A percentile compares a stretch with the other conserved stretches of the same genome.
Evolutionary conservation across 2,797 vertebrate species (phyloP).

Genomic region (Epinephelus awoara): DNA sequence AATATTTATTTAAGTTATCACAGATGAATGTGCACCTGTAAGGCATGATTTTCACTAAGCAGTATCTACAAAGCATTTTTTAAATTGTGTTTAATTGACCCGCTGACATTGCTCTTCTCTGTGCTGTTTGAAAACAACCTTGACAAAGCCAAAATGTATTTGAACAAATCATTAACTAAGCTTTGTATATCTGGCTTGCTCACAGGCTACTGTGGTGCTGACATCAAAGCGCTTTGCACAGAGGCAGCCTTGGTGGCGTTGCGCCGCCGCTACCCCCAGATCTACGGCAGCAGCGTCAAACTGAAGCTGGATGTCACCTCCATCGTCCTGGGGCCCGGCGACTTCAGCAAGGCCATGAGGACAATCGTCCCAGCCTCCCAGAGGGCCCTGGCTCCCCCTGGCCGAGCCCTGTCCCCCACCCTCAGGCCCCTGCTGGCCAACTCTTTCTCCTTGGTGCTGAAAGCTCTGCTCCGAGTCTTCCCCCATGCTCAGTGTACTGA

Average conservation of each 20-base stretch:
- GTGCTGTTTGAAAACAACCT: slow-evolving; percentile 4
- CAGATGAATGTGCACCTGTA: too few relatives aligned
- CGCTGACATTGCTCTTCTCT: too few relatives aligned
- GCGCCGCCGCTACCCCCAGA: slow-evolving; percentile 97
- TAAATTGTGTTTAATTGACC: too few relatives aligned
- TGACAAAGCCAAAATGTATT: background rate
- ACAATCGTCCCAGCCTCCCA: slow-evolving; percentile 97
- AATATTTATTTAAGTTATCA: too few relatives aligned
- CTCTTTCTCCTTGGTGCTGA: slow-evolving; percentile 89
- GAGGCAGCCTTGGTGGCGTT: slow-evolving; percentile 96
- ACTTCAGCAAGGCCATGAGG: slow-evolving; percentile 96
- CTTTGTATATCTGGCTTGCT: background rate
- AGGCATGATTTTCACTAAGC: too few relatives aligned
- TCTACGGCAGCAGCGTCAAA: slow-evolving; percentile 96
- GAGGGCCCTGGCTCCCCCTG: slow-evolving; percentile 92
- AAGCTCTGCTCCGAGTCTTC: slow-evolving; percentile 94
- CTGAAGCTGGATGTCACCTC: slow-evolving; percentile 95
- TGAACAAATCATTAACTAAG: slow-evolving; percentile 6
- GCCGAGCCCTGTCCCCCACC: slow-evolving; percentile 91
- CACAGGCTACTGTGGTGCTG: slow-evolving; percentile 97
- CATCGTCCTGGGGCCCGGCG: slow-evolving; percentile 93
- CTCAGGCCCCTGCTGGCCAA: slow-evolving; percentile 93
- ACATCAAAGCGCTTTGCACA: slow-evolving; percentile 99
- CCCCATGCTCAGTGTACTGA: slow-evolving; percentile 94
- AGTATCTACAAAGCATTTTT: too few relatives aligned